These are phyloP conservation scores for Microtus ochrogaster DNA, from an alignment of 2,113 vertebrate species.

Conservation along the genomic window DNA sequence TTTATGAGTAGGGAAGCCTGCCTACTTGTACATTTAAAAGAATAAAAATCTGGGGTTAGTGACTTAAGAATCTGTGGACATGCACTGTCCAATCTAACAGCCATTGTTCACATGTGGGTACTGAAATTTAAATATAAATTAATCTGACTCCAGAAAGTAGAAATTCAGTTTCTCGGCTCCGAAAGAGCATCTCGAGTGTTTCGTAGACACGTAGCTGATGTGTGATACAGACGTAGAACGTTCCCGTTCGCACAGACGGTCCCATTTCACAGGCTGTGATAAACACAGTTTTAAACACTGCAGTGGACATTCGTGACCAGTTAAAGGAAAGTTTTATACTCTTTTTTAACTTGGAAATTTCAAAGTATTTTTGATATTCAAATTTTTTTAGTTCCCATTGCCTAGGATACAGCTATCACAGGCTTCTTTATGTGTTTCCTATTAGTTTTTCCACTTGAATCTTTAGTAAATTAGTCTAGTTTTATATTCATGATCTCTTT, in stretches of 20 bases:
- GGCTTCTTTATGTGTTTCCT: background rate
- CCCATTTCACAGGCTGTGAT: background rate
- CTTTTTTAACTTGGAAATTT: slow-evolving; percentile 16
- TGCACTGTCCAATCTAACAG: background rate
- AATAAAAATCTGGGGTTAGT: background rate
- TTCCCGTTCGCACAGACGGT: background rate
- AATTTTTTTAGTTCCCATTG: background rate
- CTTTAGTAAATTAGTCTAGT: background rate
- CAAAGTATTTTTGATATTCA: slow-evolving; percentile 8
- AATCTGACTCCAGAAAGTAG: background rate
- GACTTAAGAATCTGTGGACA: background rate
- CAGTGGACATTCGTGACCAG: background rate
- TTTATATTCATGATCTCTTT: background rate
- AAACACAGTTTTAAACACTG: background rate
- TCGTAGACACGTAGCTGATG: background rate
- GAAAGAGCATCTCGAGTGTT: background rate
- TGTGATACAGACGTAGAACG: background rate
- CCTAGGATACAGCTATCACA: background rate
- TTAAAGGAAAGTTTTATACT: background rate
- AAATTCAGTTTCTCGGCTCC: background rate
- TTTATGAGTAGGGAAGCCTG: slow-evolving; percentile 18
- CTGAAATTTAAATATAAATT: slow-evolving; percentile 23
- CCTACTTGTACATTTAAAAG: slow-evolving; percentile 11
- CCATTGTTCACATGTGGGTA: background rate
- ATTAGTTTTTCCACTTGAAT: background rate